phyloP scores from a whole-genome alignment of 2,113 vertebrate species.

The Todiramphus chloris region DNA sequence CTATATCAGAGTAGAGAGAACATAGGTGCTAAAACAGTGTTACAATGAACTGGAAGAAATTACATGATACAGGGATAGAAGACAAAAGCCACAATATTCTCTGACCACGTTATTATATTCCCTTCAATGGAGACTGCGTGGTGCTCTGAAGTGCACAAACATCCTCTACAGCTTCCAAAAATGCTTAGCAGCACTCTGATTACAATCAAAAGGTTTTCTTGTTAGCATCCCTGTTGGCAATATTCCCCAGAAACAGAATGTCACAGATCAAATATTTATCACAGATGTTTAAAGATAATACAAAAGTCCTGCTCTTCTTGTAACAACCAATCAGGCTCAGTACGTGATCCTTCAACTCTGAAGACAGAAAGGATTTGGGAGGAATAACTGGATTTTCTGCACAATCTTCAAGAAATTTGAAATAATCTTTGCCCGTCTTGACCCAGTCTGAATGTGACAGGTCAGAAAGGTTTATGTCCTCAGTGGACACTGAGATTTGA shows the following conservation, averaged over 20 bases:
- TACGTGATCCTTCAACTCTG: not conserved
- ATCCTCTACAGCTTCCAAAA: not conserved
- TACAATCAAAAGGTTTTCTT: not conserved
- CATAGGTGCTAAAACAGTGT: not conserved
- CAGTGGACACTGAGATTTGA: not conserved
- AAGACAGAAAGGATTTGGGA: not conserved
- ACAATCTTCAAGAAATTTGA: not conserved
- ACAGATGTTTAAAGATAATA: conserved; percentile 61
- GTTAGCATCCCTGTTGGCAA: not conserved
- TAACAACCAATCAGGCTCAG: not conserved
- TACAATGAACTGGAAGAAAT: not conserved
- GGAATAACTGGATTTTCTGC: not conserved
- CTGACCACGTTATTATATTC: not conserved
- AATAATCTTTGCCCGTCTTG: not conserved
- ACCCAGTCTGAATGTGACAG: not conserved
- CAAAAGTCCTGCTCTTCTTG: conserved; percentile 15
- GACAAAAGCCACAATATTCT: not conserved
- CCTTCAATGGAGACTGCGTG: not conserved
- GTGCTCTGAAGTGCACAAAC: not conserved
- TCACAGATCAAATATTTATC: conserved; percentile 68
- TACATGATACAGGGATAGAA: not conserved
- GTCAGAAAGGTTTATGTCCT: not conserved
- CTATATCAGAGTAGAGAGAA: not conserved
- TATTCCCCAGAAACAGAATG: not conserved
- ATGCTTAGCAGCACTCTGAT: not conserved